Conservation (phyloP, 2,888 invertebrate species). For the Hemistola chrysoprasaria region DNA sequence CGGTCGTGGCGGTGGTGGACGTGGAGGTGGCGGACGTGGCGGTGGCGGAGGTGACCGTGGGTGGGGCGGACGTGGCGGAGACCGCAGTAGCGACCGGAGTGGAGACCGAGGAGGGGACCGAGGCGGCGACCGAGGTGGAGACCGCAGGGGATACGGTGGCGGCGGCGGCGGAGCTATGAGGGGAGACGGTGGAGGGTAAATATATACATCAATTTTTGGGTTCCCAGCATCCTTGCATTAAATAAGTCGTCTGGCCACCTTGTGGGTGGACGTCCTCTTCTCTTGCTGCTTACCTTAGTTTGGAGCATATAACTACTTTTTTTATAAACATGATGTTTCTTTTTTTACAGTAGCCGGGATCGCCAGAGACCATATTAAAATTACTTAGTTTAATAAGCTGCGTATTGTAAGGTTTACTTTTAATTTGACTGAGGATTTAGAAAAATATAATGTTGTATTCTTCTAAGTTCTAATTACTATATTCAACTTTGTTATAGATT, state of each 20-base stretch:
- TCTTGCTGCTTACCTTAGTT: too few relatives aligned
- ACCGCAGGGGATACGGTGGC: constrained; percentile 53
- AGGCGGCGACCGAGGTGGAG: constrained; percentile 42
- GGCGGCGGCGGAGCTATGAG: constrained; percentile 64
- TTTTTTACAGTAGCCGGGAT: constrained; percentile 76
- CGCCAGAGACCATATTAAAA: constrained; percentile 45
- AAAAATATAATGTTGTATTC: constrained; percentile 14
- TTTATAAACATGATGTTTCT: constrained; percentile 6
- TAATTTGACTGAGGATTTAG: constrained; percentile 33
- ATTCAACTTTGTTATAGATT: constrained; percentile 7
- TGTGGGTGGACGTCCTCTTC: too few relatives aligned
- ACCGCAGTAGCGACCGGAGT: constrained; percentile 46
- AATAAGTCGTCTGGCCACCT: too few relatives aligned
- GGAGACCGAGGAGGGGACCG: constrained; percentile 51
- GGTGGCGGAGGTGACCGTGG: constrained; percentile 44
- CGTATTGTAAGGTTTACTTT: constrained; percentile 32
- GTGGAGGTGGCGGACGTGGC: constrained; percentile 50
- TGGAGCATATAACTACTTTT: too few relatives aligned
- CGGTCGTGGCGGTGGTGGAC: constrained; percentile 46
- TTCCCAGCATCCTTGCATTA: too few relatives aligned
- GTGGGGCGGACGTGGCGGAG: constrained; percentile 42
- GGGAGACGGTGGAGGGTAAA: constrained; percentile 72
- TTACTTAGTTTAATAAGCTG: constrained; percentile 23
- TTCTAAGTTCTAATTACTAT: constrained; percentile 12
- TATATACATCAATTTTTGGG: constrained; percentile 4